Evolutionary conservation across 30 jellyfish, hydroid and myxozoan genomes (phyloP), one percentile per base, ranked within the genome.

Genomic region (Clytia hemisphaerica): DNA sequence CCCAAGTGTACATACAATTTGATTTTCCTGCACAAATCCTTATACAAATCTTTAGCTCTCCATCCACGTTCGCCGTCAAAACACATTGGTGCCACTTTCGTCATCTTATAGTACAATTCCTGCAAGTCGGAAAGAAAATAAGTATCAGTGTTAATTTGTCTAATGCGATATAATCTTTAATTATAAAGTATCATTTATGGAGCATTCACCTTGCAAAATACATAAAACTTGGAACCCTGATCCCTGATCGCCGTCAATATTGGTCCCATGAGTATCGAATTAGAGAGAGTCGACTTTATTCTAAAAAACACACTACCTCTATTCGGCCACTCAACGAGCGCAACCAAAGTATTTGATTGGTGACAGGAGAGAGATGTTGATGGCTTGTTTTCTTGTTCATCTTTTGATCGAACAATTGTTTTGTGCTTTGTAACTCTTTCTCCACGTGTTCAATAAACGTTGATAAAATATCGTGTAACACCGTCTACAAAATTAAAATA

Each of bases 51-150:
- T 40, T 85, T 75, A n/a, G 75, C 31, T 34, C 69, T 83, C 95
- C 95, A 83, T 16, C 95, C 95, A 22, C 62, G 83, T 34, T 83
- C 95, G 30, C 95, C 95, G 31, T 83, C 68, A 59, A 83, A 46
- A 32, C 92, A 83, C 7, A 64, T 63, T 1, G 95, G 95, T 19
- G 91, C 80, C n/a, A 75, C 95, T n/a, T 45, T 14, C 64, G 58
- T 74, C 31, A 83, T 67, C 61, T 73, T 73, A 5, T 58, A 77
- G 22, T 73, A 57, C 32, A 77, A 44, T 15, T 60, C 83, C 95
- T 83, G 37, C 31, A 65, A 54, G 21, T 5, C 1, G 16, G 16
- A 57, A 4, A 21, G 15, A 55, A 19, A 42, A 55, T 19, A 21
- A 22, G 10, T 51, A n/a, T 57, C 30, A 22, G 30, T n/a, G n/a